Base-by-base conservation (phyloP, 2,797 vertebrate genomes). In the Decapterus maruadsi region DNA sequence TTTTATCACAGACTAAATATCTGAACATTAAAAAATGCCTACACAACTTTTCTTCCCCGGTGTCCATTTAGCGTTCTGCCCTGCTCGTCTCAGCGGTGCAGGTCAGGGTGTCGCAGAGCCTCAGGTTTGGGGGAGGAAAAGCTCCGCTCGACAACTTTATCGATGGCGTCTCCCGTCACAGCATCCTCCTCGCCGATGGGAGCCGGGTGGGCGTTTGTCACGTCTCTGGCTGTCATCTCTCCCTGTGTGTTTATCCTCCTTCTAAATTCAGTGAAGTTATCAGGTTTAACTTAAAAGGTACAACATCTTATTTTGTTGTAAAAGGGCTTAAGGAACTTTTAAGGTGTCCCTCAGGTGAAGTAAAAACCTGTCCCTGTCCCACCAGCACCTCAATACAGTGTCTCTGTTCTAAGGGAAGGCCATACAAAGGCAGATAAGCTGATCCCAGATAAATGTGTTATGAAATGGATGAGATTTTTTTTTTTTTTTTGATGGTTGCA, bases 1-100 rank as follows among this genome's bases (percentile, higher is more conserved):
- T 82, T 75, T 74, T 34, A 34, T 34, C 72, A 68, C 67, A 20
- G 51, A 75, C 66, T 58, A 76, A 69, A 74, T 83, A 82, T 81
- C 56, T n/a, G 42, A 72, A 62, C 43, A 51, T 85, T 68, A 26
- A 71, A 74, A 74, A 65, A 57, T 19, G 43, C 29, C 60, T 56
- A 7, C 38, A 31, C 17, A 36, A 19, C 36, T 43, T 64, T 19
- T 60, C 59, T 55, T 29, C 19, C 12, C 22, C 11, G 0, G 61
- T 63, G 65, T 84, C 42, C 45, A 0, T 79, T 73, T 9, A 59
- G 53, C 60, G 6, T 48, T 64, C 16, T 62, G 46, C 4, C 0
- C 12, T 0, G 13, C 8, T 8, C 13, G 4, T 34, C 38, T 80
- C 31, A 0, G 19, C 31, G 22, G 54, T 67, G 62, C 60, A 80